Evolutionary conservation across 2,888 invertebrate species (phyloP), one percentile per base, ranked within the genome.

Genomic region (Stenotaenia linearis): DNA sequence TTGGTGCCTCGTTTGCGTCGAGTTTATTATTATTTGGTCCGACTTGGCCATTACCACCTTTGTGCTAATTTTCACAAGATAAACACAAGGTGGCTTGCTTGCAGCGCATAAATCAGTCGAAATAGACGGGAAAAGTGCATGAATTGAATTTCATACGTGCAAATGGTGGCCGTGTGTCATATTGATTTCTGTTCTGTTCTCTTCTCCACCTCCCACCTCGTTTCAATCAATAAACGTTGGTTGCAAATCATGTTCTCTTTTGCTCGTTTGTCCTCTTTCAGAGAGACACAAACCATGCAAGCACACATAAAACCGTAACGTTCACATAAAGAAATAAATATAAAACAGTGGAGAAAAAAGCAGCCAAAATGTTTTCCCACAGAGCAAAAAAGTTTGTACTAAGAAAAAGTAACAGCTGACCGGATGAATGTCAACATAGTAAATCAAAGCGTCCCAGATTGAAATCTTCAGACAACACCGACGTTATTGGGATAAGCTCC

Each of bases 161-260:
- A 69, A 50, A 28, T 28, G 28, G 69, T 69, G 69, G 69, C 69
- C n/a, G 45, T 69, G 28, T 69, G 69, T 69, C 69, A 69, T 69
- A 69, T 69, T 69, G 69, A 69, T 69, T 69, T 69, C 69, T 69
- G 25, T 69, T 28, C n/a, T n/a, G n/a, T n/a, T 45, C 45, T 45
- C 45, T 5, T 45, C 69, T 69, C 28, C 25, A 69, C 69, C 69
- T 69, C 28, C 69, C 69, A 18, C n/a, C 50, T 25, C 12, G 69
- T 69, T 28, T 28, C 69, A 69, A 69, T 69, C 69, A 69, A 69
- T 69, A 69, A 69, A 69, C 69, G 69, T 28, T 69, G 69, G 69
- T 69, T 69, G 69, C 69, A 69, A 69, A 69, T 69, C 69, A 69
- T 69, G 69, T 69, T 9, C 69, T 69, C 69, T 69, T 69, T 69